A percentile compares a stretch with the other conserved stretches of the same genome.
Evolutionary conservation across 2,888 invertebrate genomes (phyloP).

Genomic region (Teinopalpus imperialis): DNA sequence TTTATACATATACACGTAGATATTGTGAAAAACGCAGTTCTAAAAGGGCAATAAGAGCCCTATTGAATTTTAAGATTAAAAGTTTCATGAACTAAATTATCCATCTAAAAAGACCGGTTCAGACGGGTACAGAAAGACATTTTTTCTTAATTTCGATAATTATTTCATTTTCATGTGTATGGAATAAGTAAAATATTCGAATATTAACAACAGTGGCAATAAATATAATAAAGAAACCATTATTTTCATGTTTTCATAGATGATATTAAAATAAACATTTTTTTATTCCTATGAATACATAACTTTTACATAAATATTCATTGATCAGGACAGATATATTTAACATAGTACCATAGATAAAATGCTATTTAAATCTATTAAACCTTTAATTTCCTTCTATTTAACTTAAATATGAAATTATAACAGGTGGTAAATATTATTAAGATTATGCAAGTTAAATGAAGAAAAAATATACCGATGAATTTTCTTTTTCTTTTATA

Average conservation of each 20-base stretch:
- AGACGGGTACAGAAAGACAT: slow-evolving; percentile 4
- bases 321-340: slow-evolving; percentile 22
- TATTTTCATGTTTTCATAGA: slow-evolving; percentile 3
- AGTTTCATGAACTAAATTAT: slow-evolving; percentile 14
- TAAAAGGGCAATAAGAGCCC: slow-evolving; percentile 34
- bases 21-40: slow-evolving; percentile 48
- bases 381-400: background rate
- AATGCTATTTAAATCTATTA: slow-evolving; percentile 8
- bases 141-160: background rate
- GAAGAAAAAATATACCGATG: too few relatives aligned
- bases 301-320: slow-evolving; percentile 18
- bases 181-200: too few relatives aligned
- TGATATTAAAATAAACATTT: slow-evolving; percentile 12
- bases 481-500: too few relatives aligned
- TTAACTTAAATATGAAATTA: too few relatives aligned
- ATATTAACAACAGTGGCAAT: background rate
- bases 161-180: too few relatives aligned
- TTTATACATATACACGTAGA: slow-evolving; percentile 67
- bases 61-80: slow-evolving; percentile 31
- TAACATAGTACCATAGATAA: slow-evolving; percentile 1
- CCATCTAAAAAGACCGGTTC: slow-evolving; percentile 16
- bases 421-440: background rate
- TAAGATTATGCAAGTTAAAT: background rate
- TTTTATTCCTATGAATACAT: slow-evolving; percentile 16
- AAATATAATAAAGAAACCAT: background rate